Conservation (phyloP, 2,113 vertebrate genomes). For the Lipotes vexillifer region DNA sequence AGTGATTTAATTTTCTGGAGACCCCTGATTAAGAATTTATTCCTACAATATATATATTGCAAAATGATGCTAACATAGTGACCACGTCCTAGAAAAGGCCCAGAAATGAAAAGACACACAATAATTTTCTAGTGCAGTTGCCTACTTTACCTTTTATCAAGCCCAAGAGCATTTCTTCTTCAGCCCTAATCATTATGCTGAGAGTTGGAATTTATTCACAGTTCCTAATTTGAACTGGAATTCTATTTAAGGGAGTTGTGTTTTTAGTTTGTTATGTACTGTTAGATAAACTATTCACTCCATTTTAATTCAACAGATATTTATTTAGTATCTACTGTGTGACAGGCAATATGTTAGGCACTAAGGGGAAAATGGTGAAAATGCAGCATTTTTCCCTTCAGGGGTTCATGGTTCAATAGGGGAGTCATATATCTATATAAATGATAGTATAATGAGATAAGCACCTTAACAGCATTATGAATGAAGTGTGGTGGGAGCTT, state of each 20-base stretch:
- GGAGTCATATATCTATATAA: neutral
- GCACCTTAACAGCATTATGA: neutral
- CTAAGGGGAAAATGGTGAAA: neutral
- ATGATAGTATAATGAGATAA: neutral
- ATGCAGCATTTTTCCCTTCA: neutral
- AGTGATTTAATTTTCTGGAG: neutral
- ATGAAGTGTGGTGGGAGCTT: neutral
- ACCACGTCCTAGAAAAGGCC: neutral
- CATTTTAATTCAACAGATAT: neutral
- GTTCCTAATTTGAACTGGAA: neutral
- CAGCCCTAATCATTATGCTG: neutral
- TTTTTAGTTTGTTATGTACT: neutral
- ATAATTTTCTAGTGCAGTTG: neutral
- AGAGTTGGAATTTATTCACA: slow-evolving; percentile 4
- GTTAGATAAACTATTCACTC: neutral
- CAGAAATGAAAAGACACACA: neutral
- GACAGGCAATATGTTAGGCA: neutral
- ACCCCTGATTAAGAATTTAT: neutral
- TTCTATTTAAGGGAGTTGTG: neutral
- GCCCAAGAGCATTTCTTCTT: neutral
- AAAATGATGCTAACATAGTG: neutral
- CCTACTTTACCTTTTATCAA: neutral
- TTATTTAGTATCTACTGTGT: neutral
- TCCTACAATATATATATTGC: neutral
- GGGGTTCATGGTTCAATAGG: neutral